Percentiles rank a stretch among this genome's conserved stretches.
phyloP scores from a whole-genome alignment of 2,113 vertebrate species.

The Channa argus region DNA sequence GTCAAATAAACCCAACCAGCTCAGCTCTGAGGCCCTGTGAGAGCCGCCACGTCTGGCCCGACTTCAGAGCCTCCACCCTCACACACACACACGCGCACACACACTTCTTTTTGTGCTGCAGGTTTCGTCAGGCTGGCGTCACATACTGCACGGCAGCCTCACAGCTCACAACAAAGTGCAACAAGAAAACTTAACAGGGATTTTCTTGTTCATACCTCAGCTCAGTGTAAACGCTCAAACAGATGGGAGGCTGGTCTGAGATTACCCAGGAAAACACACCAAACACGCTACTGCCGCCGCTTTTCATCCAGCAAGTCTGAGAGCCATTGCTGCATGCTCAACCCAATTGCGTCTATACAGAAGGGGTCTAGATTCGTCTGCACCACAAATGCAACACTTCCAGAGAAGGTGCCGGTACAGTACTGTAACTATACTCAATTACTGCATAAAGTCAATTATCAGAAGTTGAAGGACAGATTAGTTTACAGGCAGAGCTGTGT shows the following conservation, averaged over 20 bases:
- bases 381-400: too few species aligned
- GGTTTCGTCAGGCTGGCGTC: conserved; percentile 70
- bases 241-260: conserved; percentile 37
- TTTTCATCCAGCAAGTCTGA: conserved; percentile 51
- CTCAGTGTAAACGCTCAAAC: conserved; percentile 73
- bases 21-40: conserved; percentile 59
- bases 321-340: not conserved
- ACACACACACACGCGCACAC: conserved; percentile 19
- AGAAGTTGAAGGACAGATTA: too few species aligned
- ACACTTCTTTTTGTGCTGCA: conserved; percentile 52
- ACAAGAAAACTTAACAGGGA: conserved; percentile 89
- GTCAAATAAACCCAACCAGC: conserved; percentile 73
- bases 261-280: conserved; percentile 30
- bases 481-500: too few species aligned
- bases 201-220: conserved; percentile 90
- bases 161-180: conserved; percentile 81
- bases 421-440: too few species aligned
- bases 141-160: conserved; percentile 83
- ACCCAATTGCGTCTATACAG: too few species aligned
- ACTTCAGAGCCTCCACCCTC: conserved; percentile 62
- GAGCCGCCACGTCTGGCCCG: conserved; percentile 73
- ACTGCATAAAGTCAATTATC: too few species aligned
- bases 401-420: too few species aligned
- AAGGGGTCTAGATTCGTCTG: too few species aligned
- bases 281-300: not conserved